A percentile compares a stretch with the other conserved stretches of the same genome.
Conservation (phyloP, 2,113 vertebrate genomes). For the Mystacornis crossleyi region DNA sequence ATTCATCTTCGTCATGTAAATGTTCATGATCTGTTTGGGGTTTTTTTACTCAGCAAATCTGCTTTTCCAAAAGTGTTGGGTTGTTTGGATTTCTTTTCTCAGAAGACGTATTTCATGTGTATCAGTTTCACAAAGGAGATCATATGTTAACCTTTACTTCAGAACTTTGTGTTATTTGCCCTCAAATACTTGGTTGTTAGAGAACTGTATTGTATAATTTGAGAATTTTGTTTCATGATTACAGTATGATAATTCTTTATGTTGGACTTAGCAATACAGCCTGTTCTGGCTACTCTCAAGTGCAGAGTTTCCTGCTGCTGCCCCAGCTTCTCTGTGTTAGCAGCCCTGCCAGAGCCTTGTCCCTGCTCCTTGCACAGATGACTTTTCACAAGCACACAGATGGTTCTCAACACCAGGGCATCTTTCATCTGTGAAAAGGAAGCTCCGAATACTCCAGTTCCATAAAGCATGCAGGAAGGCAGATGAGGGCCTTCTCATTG, state of each 20-base stretch:
- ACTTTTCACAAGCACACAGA: not conserved
- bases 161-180: not conserved
- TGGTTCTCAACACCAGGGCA: not conserved
- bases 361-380: not conserved
- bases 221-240: not conserved
- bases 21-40: not conserved
- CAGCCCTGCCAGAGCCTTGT: not conserved
- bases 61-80: not conserved
- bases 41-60: not conserved
- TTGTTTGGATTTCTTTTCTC: not conserved
- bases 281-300: not conserved
- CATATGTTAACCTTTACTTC: not conserved
- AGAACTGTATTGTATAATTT: not conserved
- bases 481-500: not conserved
- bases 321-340: not conserved
- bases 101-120: not conserved
- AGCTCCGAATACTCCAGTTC: not conserved
- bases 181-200: not conserved
- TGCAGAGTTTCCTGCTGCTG: not conserved
- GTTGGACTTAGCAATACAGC: not conserved
- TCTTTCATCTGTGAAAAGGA: not conserved
- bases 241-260: not conserved
- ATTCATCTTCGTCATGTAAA: not conserved
- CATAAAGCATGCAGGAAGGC: not conserved
- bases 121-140: not conserved